Base-by-base conservation (phyloP, 2,113 vertebrate species). In the Cololabis saira region DNA sequence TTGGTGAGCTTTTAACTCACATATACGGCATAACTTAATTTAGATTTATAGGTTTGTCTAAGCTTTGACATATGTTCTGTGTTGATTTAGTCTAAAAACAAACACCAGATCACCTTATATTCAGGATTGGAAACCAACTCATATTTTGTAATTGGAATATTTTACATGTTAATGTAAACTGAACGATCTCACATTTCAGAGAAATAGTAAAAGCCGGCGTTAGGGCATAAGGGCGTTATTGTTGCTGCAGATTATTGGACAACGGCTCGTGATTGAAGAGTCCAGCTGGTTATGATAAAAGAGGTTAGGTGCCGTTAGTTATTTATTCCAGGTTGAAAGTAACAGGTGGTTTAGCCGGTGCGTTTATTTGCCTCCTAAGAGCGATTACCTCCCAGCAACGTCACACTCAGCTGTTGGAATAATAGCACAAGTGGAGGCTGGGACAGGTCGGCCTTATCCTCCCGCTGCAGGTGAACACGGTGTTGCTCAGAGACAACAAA, bases 21-120 rank as follows among this genome's bases (percentile, higher is more conserved):
- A 22, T 74, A n/a, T n/a, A 49, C 74, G 83, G 80, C 82, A 71
- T 87, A 82, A 84, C 59, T 75, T 80, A 49, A 78, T 73, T 74
- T 80, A 72, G 72, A 72, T 78, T 82, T 76, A 67, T 83, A 71
- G 51, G 16, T 66, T 50, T 69, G 69, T 77, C 52, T 37, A 57
- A 74, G 68, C 33, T 13, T 71, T 54, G 60, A 68, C 68, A 55
- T 77, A 37, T 69, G 65, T 49, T 66, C 62, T 45, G 52, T 80
- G 58, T 80, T n/a, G 14, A 58, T 76, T 58, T 70, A 48, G 58
- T 55, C 54, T 48, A 19, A 42, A 60, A 61, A 79, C n/a, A n/a
- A n/a, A n/a, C 48, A 54, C 33, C 51, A 69, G 18, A 59, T 62
- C 62, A 55, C 59, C 51, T 77, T 43, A 58, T 83, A 53, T 63